A percentile compares a stretch with the other conserved stretches of the same genome.
phyloP scores from a whole-genome alignment of 2,113 vertebrate genomes.

The Xiphias gladius region DNA sequence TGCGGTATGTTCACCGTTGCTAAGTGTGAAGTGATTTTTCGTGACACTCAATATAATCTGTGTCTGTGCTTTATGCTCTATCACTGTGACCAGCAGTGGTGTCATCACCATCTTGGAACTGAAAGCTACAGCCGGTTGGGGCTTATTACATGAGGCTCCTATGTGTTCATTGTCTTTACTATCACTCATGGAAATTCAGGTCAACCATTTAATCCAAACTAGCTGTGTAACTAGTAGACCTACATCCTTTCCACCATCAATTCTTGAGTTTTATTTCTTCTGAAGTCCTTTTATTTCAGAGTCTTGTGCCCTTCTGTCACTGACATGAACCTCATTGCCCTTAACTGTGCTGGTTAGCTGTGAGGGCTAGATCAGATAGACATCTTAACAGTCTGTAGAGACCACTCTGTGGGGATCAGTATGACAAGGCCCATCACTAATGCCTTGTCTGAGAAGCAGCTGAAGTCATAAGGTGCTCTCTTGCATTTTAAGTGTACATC shows the following conservation, averaged over 20 bases:
- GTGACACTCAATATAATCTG: constrained; percentile 63
- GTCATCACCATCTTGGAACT: constrained; percentile 49
- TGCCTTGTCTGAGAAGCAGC: constrained; percentile 42
- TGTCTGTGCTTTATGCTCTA: constrained; percentile 73
- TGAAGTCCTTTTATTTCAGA: constrained; percentile 5
- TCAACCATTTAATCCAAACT: constrained; percentile 40
- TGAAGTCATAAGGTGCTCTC: constrained; percentile 49
- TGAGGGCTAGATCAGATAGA: constrained; percentile 51
- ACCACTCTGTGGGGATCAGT: constrained; percentile 56
- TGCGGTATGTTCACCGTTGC: constrained; percentile 80
- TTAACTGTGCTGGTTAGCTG: constrained; percentile 58
- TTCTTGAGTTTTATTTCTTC: constrained; percentile 10
- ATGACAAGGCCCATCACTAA: constrained; percentile 42
- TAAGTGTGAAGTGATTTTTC: constrained; percentile 75
- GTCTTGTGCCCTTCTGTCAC: constrained; percentile 34
- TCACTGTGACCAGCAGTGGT: constrained; percentile 59
- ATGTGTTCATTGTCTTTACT: constrained; percentile 12
- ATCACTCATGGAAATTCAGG: constrained; percentile 70
- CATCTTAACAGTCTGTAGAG: constrained; percentile 66
- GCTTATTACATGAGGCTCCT: constrained; percentile 12
- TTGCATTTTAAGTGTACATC: constrained; percentile 37
- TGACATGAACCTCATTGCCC: constrained; percentile 26
- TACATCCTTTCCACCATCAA: constrained; percentile 70
- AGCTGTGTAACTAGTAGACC: constrained; percentile 48
- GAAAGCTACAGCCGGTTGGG: constrained; percentile 59